Conservation (phyloP, 2,888 invertebrate species). For the Pilophorus perplexus region DNA sequence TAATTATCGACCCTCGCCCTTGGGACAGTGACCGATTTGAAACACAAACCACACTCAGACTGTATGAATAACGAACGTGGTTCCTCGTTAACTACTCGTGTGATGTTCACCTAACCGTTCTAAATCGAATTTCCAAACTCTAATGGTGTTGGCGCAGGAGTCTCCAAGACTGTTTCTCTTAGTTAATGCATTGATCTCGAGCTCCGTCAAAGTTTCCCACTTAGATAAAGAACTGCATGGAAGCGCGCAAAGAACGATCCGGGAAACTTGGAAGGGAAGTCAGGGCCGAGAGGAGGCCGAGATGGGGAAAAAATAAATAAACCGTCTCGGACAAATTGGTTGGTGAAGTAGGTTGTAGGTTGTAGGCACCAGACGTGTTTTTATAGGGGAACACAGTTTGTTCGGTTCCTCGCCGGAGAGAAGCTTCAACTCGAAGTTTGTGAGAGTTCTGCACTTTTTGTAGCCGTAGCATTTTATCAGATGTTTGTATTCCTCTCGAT, state of each 20-base stretch:
- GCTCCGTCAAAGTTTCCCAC: conserved; percentile 25
- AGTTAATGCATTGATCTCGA: conserved; percentile 32
- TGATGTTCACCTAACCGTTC: not conserved
- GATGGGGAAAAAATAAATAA: not conserved
- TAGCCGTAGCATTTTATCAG: no score
- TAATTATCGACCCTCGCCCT: no score
- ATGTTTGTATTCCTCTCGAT: no score
- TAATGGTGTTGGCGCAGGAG: conserved; percentile 27
- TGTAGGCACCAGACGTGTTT: conserved; percentile 8
- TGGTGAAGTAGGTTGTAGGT: not conserved
- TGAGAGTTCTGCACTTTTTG: no score
- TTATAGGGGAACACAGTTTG: no score
- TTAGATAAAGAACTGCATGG: conserved; percentile 31
- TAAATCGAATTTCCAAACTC: conserved; percentile 31
- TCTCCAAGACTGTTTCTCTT: conserved; percentile 30
- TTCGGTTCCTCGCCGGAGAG: no score
- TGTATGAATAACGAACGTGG: no score
- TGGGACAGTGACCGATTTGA: no score
- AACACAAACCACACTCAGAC: no score
- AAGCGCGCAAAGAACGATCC: no score
- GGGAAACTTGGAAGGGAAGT: no score
- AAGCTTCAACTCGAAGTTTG: no score
- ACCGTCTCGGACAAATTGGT: not conserved
- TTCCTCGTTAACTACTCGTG: not conserved
- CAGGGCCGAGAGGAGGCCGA: not conserved